Evolutionary conservation across 2,888 invertebrate species (phyloP).

Genomic region (Acanthopleura granulata): DNA sequence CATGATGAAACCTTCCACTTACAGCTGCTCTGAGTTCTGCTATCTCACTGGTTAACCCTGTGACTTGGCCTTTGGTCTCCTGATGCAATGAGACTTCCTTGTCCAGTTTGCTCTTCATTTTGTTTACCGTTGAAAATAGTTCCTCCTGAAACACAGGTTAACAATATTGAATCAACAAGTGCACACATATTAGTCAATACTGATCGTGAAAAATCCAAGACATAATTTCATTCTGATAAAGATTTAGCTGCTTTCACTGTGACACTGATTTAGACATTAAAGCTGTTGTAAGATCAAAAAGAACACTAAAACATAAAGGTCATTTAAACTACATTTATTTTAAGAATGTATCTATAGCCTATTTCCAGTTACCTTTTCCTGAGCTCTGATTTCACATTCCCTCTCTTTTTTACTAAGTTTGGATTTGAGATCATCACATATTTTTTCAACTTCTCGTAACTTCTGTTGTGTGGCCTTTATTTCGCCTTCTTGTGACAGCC

Average conservation of each 20-base stretch:
- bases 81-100: conserved; percentile 89
- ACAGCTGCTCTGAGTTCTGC: conserved; percentile 72
- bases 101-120: conserved; percentile 89
- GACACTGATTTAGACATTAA: too few relatives aligned
- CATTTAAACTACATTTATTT: too few relatives aligned
- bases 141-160: conserved; percentile 77
- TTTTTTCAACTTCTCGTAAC: conserved; percentile 88
- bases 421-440: conserved; percentile 88
- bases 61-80: conserved; percentile 84
- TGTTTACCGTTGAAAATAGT: conserved; percentile 83
- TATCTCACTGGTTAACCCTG: conserved; percentile 76
- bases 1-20: not conserved
- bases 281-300: too few relatives aligned
- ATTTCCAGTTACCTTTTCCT: conserved; percentile 77
- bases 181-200: too few relatives aligned
- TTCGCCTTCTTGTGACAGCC: conserved; percentile 92
- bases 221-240: too few relatives aligned
- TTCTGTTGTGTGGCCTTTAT: conserved; percentile 87
- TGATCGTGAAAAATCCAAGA: too few relatives aligned
- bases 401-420: conserved; percentile 91
- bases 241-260: too few relatives aligned
- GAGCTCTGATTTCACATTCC: conserved; percentile 88
- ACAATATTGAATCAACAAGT: too few relatives aligned
- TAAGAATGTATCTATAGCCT: too few relatives aligned
- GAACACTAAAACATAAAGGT: too few relatives aligned